Conservation (phyloP, 1,140 invertebrate species). For the Drosophila simulans region DNA sequence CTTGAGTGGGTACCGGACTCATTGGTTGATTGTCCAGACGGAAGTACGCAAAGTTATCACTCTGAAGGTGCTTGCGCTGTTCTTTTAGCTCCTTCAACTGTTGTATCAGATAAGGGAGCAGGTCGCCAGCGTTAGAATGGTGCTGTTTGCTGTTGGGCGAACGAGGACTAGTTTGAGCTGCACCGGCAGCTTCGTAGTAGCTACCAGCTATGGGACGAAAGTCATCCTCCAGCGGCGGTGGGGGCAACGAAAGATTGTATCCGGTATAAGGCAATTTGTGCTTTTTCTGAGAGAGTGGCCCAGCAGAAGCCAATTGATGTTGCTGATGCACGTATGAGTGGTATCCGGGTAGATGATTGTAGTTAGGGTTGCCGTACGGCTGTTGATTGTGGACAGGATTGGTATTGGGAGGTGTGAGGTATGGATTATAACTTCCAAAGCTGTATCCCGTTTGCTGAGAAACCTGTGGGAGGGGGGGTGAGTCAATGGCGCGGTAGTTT, state of each 20-base stretch:
- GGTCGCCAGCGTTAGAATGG: constrained; percentile 37
- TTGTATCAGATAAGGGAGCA: constrained; percentile 73
- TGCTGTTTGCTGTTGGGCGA: constrained; percentile 19
- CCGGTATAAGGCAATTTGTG: constrained; percentile 66
- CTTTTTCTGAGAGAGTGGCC: constrained; percentile 40
- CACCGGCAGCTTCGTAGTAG: constrained; percentile 57
- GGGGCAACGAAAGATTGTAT: constrained; percentile 74
- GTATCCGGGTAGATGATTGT: constrained; percentile 59
- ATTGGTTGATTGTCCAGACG: constrained; percentile 75
- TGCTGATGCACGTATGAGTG: constrained; percentile 49
- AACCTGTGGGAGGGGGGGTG: constrained; percentile 25
- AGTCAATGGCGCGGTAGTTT: constrained; percentile 65
- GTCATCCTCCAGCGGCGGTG: constrained; percentile 65
- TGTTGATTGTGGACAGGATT: constrained; percentile 25
- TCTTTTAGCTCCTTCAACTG: constrained; percentile 72
- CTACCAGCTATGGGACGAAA: constrained; percentile 74
- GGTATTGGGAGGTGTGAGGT: constrained; percentile 64
- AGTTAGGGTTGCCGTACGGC: constrained; percentile 41
- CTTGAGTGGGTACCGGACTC: constrained; percentile 3
- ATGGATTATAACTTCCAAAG: constrained; percentile 76
- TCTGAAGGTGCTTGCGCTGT: constrained; percentile 69
- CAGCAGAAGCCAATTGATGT: constrained; percentile 31
- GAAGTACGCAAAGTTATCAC: constrained; percentile 81
- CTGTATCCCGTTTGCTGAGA: constrained; percentile 46
- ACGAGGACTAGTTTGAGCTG: constrained; percentile 30